Evolutionary conservation across 1,140 invertebrate genomes (phyloP), one percentile per base, ranked within the genome.

Genomic region (Holotrichia oblita): DNA sequence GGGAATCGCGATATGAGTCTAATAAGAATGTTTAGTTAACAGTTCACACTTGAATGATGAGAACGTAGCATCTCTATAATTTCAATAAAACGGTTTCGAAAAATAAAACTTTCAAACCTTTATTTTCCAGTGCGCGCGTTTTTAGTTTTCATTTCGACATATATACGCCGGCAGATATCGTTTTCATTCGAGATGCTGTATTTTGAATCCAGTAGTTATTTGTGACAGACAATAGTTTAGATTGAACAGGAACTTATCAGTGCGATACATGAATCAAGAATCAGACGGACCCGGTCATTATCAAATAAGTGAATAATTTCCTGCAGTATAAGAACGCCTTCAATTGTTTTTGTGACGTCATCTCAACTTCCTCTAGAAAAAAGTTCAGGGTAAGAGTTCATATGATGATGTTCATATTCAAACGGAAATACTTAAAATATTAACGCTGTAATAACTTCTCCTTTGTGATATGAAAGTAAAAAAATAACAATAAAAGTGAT

Each of bases 311-410:
- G 73, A 34, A 74, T 74, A 74, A 74, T 74, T 74, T 44, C 17
- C 40, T 34, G 64, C 73, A 24, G 73, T 22, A 20, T 34, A 74
- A 74, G 73, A 74, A 74, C 73, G 73, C 73, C 73, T 74, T 40
- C 73, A 74, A 74, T 74, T 74, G 73, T 74, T 74, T 74, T 74
- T 44, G 73, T 74, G 73, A 74, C 73, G 73, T 74, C 61, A 69
- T 69, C 61, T 27, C 61, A 22, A 69, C 61, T 69, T 69, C 61
- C 61, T 69, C 22, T 69, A 27, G 61, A 34, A 34, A 69, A 69
- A 69, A 27, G 61, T 69, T 69, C 22, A 69, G 61, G 61, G 61
- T 69, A 69, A 69, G 61, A 69, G 61, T 69, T 69, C 22, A 34
- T 17, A 69, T 9, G 12, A 27, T 34, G 27, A 22, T 69, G 48